Percentiles rank a stretch among this genome's conserved stretches.
Evolutionary conservation across 2,113 vertebrate genomes (phyloP).

Genomic region (Formicarius rufipectus): DNA sequence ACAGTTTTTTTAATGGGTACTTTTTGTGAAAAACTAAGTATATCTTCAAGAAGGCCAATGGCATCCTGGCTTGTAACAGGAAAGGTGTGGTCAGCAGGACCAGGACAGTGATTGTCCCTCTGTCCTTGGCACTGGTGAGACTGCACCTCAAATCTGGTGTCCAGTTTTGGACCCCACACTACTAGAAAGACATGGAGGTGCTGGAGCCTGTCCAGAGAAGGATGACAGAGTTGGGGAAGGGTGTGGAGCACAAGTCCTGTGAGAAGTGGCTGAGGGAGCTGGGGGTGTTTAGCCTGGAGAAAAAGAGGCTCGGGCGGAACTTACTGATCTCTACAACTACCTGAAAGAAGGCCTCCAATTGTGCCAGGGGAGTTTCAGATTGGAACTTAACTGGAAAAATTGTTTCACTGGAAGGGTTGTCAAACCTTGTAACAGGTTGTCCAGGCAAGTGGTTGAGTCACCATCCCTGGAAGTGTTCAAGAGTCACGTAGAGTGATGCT

Average conservation of each 20-base stretch:
- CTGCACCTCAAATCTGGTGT: fast-evolving
- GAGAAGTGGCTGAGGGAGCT: background rate
- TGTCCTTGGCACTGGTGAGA: background rate
- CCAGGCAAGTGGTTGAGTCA: background rate
- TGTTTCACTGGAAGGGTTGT: background rate
- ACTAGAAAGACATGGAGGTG: background rate
- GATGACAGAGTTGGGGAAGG: fast-evolving
- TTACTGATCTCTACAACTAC: background rate
- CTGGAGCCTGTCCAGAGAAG: background rate
- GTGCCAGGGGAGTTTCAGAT: background rate
- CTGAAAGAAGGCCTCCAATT: background rate
- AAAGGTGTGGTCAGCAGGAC: background rate
- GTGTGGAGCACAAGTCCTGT: fast-evolving
- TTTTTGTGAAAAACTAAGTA: background rate
- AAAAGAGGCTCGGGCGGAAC: background rate
- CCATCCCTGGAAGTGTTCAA: background rate
- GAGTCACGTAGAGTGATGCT: fast-evolving
- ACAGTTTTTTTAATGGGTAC: background rate
- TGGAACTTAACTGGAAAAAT: background rate
- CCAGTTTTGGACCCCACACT: background rate
- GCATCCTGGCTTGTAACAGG: background rate
- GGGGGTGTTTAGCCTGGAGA: background rate
- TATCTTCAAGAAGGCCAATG: background rate
- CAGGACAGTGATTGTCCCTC: background rate
- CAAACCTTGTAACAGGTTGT: background rate